Base-by-base conservation (phyloP, 2,113 vertebrate genomes). In the Takifugu bimaculatus region DNA sequence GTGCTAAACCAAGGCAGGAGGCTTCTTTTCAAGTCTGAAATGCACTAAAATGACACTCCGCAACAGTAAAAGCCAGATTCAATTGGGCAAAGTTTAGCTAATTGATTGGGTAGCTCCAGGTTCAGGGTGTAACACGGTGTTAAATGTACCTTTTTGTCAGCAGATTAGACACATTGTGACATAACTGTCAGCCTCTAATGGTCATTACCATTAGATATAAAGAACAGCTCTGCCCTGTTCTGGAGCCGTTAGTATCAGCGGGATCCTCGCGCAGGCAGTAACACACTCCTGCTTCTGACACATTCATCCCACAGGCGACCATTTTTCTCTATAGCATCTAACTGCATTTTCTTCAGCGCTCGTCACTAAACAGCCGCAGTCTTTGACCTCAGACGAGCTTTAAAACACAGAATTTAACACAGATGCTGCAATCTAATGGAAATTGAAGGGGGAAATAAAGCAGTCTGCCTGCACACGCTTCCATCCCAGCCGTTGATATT, bases 251-350 rank as follows among this genome's bases (percentile, higher is more conserved):
- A 75, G 45, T 55, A 70, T 64, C 49, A 42, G 12, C 3, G 54
- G 71, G 51, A 74, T 55, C 72, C 43, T 10, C 6, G 57, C 69
- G 69, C 49, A 3, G 60, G 9, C 57, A 72, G 55, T 69, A 35
- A 70, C 61, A 56, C 50, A 53, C 13, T 54, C 49, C 52, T 26
- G 50, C 14, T 50, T 43, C 27, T 35, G 44, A 13, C 12, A 3
- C 20, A 42, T 35, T 66, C 57, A 59, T 6, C 44, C 27, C 11
- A 11, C 15, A 47, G 25, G 44, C 35, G 35, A 27, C 39, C 45
- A 29, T 15, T 50, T 54, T 13, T 35, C 13, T 55, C 25, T 39
- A 6, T 7, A 10, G 35, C 35, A 39, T 39, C 35, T 39, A 39
- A 39, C 11, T 39, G 2, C 35, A 39, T 39, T 39, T 39, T 39